Base-by-base conservation (phyloP, 1,140 invertebrate species). In the Drosophila asahinai region DNA sequence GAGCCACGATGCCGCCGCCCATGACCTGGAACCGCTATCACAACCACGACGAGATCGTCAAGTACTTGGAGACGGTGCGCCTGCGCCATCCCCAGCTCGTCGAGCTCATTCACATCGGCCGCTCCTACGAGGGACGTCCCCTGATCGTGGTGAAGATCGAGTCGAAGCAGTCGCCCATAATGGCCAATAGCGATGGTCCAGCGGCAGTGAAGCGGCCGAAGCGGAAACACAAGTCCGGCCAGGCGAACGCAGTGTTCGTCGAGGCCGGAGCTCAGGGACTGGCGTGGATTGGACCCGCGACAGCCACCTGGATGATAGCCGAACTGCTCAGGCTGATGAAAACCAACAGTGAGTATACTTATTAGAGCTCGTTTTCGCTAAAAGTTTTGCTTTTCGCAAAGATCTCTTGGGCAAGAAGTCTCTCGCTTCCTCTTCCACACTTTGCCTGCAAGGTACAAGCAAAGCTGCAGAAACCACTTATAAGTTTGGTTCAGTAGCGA, bases 251-350 rank as follows among this genome's bases (percentile, higher is more conserved):
- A 0, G 94, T 96, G 33, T 95, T 96, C 81, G 93, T 96, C 30
- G 96, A 96, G 54, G 95, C 94, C 17, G 95, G 97, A 1, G 95
- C 96, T 61, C 97, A 98, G 83, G 97, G 96, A 0, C 91, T 97
- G 45, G 97, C 98, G 93, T 98, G 97, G 97, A 97, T 98, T 70
- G 94, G 96, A 22, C 96, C 96, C 1, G 97, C 97, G 0, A 96
- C 97, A 1, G 95, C 96, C 45, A 95, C 96, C 11, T 98, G 96
- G 94, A 96, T 98, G 70, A 93, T 97, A 33, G 95, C 95, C 68
- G 95, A 96, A 74, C 93, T 98, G 25, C 94, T 97, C 1, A 96
- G 96, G 80, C 94, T 95, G 45, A 94, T 95, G 77, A 94, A 94
- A 51, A 93, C 91, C 3, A 90, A 93, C 90, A 94, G 94, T 94